Conservation (phyloP, 2,888 invertebrate species). For the Drosophila nr. perissopoda region DNA sequence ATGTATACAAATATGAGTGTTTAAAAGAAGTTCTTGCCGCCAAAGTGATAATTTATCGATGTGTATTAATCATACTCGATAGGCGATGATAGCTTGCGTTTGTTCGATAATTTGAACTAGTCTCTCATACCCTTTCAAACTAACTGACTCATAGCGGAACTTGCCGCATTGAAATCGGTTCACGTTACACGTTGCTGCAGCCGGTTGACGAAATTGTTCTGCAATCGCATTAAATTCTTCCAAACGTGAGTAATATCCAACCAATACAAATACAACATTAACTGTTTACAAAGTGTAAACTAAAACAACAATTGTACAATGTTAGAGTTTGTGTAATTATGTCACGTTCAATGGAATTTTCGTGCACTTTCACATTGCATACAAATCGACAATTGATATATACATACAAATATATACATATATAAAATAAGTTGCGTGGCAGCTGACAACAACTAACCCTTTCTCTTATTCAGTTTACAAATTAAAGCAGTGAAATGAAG, state of each 20-base stretch:
- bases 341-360: slow-evolving; percentile 38
- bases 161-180: slow-evolving; percentile 46
- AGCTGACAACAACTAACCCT: slow-evolving; percentile 47
- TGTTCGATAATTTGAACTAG: slow-evolving; percentile 2
- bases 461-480: slow-evolving; percentile 8
- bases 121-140: neutral
- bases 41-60: neutral
- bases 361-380: slow-evolving; percentile 65
- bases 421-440: slow-evolving; percentile 59
- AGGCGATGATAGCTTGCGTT: neutral
- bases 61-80: neutral
- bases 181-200: slow-evolving; percentile 70
- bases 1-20: neutral
- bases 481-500: slow-evolving; percentile 62
- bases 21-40: slow-evolving; percentile 6
- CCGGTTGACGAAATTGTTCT: slow-evolving; percentile 72
- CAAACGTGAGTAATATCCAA: slow-evolving; percentile 67
- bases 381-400: slow-evolving; percentile 11
- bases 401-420: neutral
- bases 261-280: slow-evolving; percentile 1
- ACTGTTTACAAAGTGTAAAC: neutral
- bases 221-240: slow-evolving; percentile 53
- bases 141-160: slow-evolving; percentile 31
- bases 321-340: slow-evolving; percentile 30
- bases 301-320: slow-evolving; percentile 16